Conservation (phyloP, 2,113 vertebrate genomes). For the Empidonax traillii region DNA sequence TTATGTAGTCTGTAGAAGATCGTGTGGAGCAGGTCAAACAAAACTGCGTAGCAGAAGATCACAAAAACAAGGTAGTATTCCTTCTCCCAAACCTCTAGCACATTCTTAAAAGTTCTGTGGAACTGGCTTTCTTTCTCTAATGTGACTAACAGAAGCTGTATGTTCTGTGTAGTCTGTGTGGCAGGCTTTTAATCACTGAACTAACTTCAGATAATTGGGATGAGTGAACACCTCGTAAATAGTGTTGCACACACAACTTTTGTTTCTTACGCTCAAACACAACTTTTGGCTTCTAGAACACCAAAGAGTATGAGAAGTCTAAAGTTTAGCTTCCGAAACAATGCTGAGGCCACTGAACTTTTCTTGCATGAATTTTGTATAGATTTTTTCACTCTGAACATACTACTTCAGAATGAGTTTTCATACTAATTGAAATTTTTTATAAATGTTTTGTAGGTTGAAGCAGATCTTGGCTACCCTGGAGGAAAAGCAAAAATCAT, state of each 20-base stretch:
- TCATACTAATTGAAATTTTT: neutral
- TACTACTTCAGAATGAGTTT: neutral
- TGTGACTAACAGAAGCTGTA: slow-evolving; percentile 40
- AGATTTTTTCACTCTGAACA: neutral
- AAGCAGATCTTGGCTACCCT: slow-evolving; percentile 96
- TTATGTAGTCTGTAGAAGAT: slow-evolving; percentile 95
- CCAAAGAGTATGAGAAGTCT: slow-evolving; percentile 16
- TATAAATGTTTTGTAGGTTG: slow-evolving; percentile 82
- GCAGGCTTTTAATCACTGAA: slow-evolving; percentile 7
- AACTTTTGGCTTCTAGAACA: slow-evolving; percentile 36
- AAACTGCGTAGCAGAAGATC: slow-evolving; percentile 91
- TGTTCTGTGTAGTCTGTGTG: slow-evolving; percentile 41
- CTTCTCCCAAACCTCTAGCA: slow-evolving; percentile 69
- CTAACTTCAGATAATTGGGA: slow-evolving; percentile 35
- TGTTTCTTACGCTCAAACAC: neutral
- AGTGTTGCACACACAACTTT: neutral
- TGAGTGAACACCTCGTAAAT: slow-evolving; percentile 45
- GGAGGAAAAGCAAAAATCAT: slow-evolving; percentile 96
- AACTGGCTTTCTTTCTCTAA: slow-evolving; percentile 57
- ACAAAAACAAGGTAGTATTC: slow-evolving; percentile 93
- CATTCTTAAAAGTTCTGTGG: slow-evolving; percentile 63
- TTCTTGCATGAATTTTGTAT: slow-evolving; percentile 57
- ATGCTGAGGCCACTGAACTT: slow-evolving; percentile 66
- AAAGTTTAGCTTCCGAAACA: slow-evolving; percentile 44
- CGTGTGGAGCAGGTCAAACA: slow-evolving; percentile 91